Evolutionary conservation across 2,888 invertebrate genomes (phyloP).

Genomic region (Ommatoiulus sabulosus): DNA sequence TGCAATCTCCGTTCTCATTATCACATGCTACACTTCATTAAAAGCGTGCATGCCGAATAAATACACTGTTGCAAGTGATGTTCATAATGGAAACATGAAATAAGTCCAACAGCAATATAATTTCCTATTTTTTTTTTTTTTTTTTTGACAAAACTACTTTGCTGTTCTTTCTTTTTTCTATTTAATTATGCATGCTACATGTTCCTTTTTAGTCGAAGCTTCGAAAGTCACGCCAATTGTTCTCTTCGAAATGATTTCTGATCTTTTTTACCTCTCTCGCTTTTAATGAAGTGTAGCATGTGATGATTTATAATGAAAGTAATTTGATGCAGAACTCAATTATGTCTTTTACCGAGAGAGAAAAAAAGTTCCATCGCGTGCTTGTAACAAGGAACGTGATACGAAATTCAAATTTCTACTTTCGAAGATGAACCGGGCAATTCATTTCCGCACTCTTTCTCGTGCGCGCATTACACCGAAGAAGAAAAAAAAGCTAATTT

Average conservation of each 20-base stretch:
- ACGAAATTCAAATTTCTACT: constrained; percentile 11
- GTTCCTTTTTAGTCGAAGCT: neutral
- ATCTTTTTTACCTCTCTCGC: neutral
- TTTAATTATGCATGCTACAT: neutral
- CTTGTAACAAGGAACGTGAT: constrained; percentile 1
- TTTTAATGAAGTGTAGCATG: constrained; percentile 38
- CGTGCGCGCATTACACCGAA: neutral
- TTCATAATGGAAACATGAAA: no score
- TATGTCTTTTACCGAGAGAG: neutral
- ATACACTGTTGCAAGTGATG: no score
- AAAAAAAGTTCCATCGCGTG: neutral
- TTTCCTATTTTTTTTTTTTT: no score
- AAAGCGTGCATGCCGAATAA: no score
- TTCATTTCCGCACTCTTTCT: neutral
- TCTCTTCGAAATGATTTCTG: constrained; percentile 1
- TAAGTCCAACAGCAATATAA: no score
- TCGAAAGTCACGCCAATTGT: neutral
- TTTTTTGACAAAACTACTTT: no score
- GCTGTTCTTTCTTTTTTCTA: no score
- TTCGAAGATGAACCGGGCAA: neutral
- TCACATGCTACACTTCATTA: no score
- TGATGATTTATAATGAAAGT: constrained; percentile 7
- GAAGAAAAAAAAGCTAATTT: neutral
- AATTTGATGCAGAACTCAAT: constrained; percentile 40
- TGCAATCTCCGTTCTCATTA: no score